phyloP scores from a whole-genome alignment of 2,888 invertebrate species.

The Aleiodes alternator region DNA sequence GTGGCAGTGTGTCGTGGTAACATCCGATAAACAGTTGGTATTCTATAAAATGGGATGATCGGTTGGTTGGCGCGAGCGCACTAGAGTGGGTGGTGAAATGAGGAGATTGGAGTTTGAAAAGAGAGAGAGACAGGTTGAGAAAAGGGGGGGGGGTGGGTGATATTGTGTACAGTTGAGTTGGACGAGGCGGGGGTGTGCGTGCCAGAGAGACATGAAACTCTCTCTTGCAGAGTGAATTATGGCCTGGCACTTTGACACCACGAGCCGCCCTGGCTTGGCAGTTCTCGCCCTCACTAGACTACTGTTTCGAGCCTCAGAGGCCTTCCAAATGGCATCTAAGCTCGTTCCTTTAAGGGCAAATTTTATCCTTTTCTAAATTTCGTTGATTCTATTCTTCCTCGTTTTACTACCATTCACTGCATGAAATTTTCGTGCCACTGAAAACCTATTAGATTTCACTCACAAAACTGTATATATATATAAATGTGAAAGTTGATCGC shows the following conservation, averaged over 20 bases:
- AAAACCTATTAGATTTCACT: slow-evolving; percentile 32
- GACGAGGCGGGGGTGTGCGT: slow-evolving; percentile 60
- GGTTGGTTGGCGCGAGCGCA: slow-evolving; percentile 42
- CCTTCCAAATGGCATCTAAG: neutral
- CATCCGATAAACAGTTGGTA: slow-evolving; percentile 51
- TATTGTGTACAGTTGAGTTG: slow-evolving; percentile 42
- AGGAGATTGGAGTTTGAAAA: neutral
- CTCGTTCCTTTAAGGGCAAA: slow-evolving; percentile 38
- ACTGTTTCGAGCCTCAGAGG: neutral
- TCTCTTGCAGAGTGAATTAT: slow-evolving; percentile 66
- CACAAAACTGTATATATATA: slow-evolving; percentile 27
- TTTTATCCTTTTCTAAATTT: slow-evolving; percentile 29
- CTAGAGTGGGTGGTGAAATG: slow-evolving; percentile 32
- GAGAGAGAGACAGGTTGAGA: slow-evolving; percentile 27
- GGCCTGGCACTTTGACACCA: slow-evolving; percentile 67
- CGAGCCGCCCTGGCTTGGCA: slow-evolving; percentile 55
- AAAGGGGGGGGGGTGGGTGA: slow-evolving; percentile 38
- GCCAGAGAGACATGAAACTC: slow-evolving; percentile 65
- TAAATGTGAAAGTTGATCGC: slow-evolving; percentile 11
- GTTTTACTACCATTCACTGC: neutral
- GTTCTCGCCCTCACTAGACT: slow-evolving; percentile 38
- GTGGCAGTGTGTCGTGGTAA: slow-evolving; percentile 37
- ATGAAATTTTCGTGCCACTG: slow-evolving; percentile 1
- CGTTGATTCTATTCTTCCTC: slow-evolving; percentile 36
- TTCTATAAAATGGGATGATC: slow-evolving; percentile 48